Percentiles rank a stretch among this genome's conserved stretches.
Conservation (phyloP, 2,113 vertebrate genomes). For the Oreochromis niloticus region DNA sequence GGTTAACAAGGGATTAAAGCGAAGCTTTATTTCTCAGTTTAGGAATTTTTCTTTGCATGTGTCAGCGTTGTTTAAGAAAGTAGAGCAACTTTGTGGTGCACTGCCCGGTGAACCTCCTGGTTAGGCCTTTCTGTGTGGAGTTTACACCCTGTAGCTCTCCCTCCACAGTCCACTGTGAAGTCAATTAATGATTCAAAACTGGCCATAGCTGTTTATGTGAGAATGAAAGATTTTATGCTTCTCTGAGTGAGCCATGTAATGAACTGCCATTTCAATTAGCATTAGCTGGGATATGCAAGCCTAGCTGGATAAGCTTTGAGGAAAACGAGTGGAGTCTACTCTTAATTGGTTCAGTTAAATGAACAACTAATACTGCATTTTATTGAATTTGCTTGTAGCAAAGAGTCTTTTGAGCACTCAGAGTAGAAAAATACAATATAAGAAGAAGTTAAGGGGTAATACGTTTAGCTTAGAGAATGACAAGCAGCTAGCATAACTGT, state of each 20-base stretch:
- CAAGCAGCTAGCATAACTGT: neutral
- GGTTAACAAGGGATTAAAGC: neutral
- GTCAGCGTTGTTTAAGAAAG: neutral
- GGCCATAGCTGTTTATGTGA: neutral
- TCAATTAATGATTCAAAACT: neutral
- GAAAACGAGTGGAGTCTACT: neutral
- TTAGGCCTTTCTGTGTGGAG: neutral
- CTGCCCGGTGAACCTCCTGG: neutral
- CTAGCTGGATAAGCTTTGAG: neutral
- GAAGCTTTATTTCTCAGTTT: neutral
- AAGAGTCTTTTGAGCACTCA: neutral
- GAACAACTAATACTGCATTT: neutral
- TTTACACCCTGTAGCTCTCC: neutral
- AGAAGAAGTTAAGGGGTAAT: neutral
- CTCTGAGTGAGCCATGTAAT: neutral
- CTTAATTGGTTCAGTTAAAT: neutral
- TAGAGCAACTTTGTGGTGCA: neutral
- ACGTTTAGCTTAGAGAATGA: fast-evolving
- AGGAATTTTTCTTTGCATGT: neutral
- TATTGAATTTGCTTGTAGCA: neutral
- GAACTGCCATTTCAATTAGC: neutral
- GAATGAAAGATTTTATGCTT: fast-evolving
- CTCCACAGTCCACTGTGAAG: neutral
- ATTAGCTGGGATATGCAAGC: fast-evolving
- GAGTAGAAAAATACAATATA: neutral